Percentiles rank a stretch among this genome's conserved stretches.
phyloP scores from a whole-genome alignment of 1,140 invertebrate genomes.

The Hylaeus anthracinus region DNA sequence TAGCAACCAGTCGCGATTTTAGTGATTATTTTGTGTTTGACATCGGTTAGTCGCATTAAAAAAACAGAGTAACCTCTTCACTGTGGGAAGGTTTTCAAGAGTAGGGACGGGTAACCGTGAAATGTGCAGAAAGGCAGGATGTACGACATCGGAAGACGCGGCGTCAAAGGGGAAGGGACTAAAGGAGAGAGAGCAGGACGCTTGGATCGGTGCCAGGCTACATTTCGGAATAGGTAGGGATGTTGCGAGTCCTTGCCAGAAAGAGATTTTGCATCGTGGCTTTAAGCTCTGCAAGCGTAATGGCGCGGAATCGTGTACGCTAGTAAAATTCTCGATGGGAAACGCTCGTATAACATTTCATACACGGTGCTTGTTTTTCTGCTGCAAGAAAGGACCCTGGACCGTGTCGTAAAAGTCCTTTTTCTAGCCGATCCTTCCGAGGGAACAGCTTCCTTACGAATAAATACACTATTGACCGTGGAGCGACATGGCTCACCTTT shows the following conservation, averaged over 20 bases:
- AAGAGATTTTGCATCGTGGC: constrained; percentile 61
- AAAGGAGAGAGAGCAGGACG: constrained; percentile 44
- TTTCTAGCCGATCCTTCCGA: too few relatives aligned
- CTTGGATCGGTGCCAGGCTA: constrained; percentile 57
- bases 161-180: constrained; percentile 36
- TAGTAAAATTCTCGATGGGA: constrained; percentile 37
- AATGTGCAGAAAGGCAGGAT: constrained; percentile 44
- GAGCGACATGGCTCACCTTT: too few relatives aligned
- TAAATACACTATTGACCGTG: too few relatives aligned
- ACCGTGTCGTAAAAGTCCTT: neutral
- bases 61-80: neutral
- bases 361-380: constrained; percentile 7
- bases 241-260: constrained; percentile 55
- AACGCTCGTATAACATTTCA: constrained; percentile 23
- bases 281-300: constrained; percentile 56
- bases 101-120: constrained; percentile 25
- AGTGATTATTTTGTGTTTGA: neutral
- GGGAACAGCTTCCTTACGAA: too few relatives aligned
- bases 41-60: neutral
- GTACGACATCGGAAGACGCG: constrained; percentile 47
- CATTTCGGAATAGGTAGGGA: constrained; percentile 55
- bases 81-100: constrained; percentile 19
- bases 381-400: neutral
- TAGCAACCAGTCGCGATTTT: too few relatives aligned
- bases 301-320: constrained; percentile 51